Evolutionary conservation across 1,140 invertebrate species (phyloP), one percentile per base, ranked within the genome.

Genomic region (Drosophila neocordata): DNA sequence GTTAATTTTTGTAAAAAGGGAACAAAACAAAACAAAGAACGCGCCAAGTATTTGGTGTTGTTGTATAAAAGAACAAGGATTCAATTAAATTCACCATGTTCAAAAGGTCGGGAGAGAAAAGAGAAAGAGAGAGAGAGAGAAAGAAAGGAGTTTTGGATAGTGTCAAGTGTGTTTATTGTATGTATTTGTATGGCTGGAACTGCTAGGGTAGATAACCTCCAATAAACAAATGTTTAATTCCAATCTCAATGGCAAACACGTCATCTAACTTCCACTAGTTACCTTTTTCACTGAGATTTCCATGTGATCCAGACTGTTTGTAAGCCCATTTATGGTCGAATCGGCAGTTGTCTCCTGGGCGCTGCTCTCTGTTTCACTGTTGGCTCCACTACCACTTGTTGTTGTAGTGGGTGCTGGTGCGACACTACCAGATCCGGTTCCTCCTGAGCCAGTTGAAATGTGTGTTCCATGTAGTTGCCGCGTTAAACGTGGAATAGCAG

Each of bases 221-320:
- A 41, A 64, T 48, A n/a, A n/a, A n/a, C n/a, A n/a, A n/a, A n/a
- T n/a, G n/a, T 4, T 20, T 22, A 52, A 59, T 59, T 37, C 7
- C 13, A 38, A 34, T 11, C 53, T 12, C 11, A 35, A 20, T 20
- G 24, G 41, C 15, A 15, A 55, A 2, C 0, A n/a, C 48, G 15
- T 34, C 15, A 9, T 6, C n/a, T 52, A 27, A 12, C 7, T n/a
- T 11, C n/a, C 9, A 56, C 48, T 38, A 77, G 61, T 87, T 91
- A 89, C 89, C 89, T 89, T 90, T 81, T 89, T 85, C 44, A 69
- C 62, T 69, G 89, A 71, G 41, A 90, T 74, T 53, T 90, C 73
- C 59, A 91, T 66, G 51, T 91, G 82, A 34, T 91, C 83, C 59
- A 91, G 60, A 24, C 70, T 82, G 15, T 76, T 84, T 11, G 74